A percentile compares a stretch with the other conserved stretches of the same genome.
Evolutionary conservation across 2,888 invertebrate genomes (phyloP).

Genomic region (Gryllus longicercus): DNA sequence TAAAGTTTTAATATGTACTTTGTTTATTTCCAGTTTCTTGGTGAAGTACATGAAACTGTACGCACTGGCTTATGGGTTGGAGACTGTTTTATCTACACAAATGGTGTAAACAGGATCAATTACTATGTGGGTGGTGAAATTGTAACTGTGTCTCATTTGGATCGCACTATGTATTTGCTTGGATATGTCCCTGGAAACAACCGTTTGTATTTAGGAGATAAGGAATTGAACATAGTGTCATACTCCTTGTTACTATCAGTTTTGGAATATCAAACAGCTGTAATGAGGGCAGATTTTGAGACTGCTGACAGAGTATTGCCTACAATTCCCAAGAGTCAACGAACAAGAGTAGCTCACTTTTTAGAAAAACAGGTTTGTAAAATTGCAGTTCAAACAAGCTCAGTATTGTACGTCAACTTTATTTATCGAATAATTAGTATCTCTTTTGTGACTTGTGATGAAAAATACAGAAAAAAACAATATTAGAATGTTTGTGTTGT

Average conservation of each 20-base stretch:
- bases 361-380: conserved; percentile 84
- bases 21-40: conserved; percentile 59
- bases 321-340: conserved; percentile 92
- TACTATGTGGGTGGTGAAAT: conserved; percentile 99
- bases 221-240: conserved; percentile 93
- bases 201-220: conserved; percentile 92
- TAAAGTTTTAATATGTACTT: conserved; percentile 24
- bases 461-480: no score
- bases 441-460: no score
- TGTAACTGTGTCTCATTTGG: conserved; percentile 95
- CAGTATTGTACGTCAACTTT: background rate
- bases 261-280: conserved; percentile 99
- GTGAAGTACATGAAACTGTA: conserved; percentile 86
- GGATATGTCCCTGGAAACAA: conserved; percentile 95
- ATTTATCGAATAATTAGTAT: background rate
- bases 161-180: conserved; percentile 93
- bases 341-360: conserved; percentile 97
- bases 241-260: conserved; percentile 92
- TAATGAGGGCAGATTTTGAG: conserved; percentile 95
- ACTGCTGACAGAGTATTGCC: conserved; percentile 92
- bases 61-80: conserved; percentile 97
- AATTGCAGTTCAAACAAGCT: background rate
- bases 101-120: conserved; percentile 93
- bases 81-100: conserved; percentile 99
- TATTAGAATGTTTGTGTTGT: no score